A percentile compares a stretch with the other conserved stretches of the same genome.
Conservation (phyloP, 1,140 invertebrate species). For the Drosophila obscura region DNA sequence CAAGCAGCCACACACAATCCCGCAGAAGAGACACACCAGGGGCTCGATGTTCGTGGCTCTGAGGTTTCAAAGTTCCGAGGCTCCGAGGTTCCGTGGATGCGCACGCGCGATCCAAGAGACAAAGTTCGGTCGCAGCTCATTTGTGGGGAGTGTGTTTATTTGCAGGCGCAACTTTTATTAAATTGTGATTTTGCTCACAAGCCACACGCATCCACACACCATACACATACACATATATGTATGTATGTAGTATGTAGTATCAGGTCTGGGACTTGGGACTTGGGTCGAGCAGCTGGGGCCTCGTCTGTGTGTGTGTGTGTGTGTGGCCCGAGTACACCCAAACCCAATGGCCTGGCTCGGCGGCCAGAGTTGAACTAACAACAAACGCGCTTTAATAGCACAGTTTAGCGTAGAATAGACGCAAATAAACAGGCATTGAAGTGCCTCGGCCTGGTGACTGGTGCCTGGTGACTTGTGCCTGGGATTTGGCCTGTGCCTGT, state of each 20-base stretch:
- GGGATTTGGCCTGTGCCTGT: neutral
- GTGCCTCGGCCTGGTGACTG: conserved; percentile 55
- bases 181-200: conserved; percentile 76
- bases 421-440: conserved; percentile 78
- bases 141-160: conserved; percentile 65
- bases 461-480: conserved; percentile 9
- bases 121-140: conserved; percentile 29
- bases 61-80: too few species aligned
- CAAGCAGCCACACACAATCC: conserved; percentile 21
- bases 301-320: neutral
- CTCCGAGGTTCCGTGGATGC: conserved; percentile 5
- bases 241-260: conserved; percentile 5
- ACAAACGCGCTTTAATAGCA: conserved; percentile 81
- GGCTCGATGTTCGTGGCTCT: neutral
- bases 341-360: conserved; percentile 42
- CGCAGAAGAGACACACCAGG: conserved; percentile 37
- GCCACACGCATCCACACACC: conserved; percentile 23
- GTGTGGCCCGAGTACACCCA: conserved; percentile 18
- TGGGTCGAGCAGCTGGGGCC: conserved; percentile 11
- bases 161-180: conserved; percentile 80
- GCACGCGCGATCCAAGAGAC: conserved; percentile 56
- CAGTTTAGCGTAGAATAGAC: conserved; percentile 81
- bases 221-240: conserved; percentile 10
- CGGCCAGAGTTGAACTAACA: conserved; percentile 72
- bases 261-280: neutral